phyloP scores from a whole-genome alignment of 1,140 invertebrate genomes.

The Halyomorpha halys region DNA sequence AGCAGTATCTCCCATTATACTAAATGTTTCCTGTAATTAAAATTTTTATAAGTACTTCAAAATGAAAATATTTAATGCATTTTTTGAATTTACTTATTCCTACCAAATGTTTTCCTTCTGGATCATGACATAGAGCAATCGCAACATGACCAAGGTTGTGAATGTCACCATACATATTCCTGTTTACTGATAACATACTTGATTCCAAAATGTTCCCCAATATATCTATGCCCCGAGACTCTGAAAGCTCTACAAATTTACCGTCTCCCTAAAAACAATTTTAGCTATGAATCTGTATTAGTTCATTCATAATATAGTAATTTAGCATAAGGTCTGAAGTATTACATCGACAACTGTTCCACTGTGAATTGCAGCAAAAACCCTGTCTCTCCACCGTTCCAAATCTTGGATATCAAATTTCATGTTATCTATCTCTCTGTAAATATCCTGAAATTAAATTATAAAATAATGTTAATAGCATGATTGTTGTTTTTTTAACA shows the following conservation, averaged over 20 bases:
- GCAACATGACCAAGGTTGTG: conserved; percentile 62
- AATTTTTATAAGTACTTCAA: background rate
- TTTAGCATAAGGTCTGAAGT: conserved; percentile 11
- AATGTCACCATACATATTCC: conserved; percentile 54
- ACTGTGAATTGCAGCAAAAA: conserved; percentile 60
- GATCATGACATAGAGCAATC: conserved; percentile 59
- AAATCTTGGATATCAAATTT: conserved; percentile 54
- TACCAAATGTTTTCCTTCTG: conserved; percentile 55
- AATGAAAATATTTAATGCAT: background rate
- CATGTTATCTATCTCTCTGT: conserved; percentile 53
- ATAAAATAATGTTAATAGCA: background rate
- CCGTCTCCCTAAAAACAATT: conserved; percentile 28
- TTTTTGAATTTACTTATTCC: conserved; percentile 22
- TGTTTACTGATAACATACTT: conserved; percentile 56
- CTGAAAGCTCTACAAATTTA: conserved; percentile 43
- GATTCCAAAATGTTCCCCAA: conserved; percentile 71
- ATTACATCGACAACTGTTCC: conserved; percentile 47
- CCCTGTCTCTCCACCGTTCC: conserved; percentile 62
- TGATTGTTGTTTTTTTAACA: no score
- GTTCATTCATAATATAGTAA: background rate
- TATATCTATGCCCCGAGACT: conserved; percentile 61
- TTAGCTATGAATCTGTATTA: background rate
- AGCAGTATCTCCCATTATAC: conserved; percentile 55
- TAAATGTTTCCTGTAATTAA: conserved; percentile 44
- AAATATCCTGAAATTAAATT: conserved; percentile 43